Conservation (phyloP, 2,113 vertebrate genomes). For the Corythornis vintsioides region DNA sequence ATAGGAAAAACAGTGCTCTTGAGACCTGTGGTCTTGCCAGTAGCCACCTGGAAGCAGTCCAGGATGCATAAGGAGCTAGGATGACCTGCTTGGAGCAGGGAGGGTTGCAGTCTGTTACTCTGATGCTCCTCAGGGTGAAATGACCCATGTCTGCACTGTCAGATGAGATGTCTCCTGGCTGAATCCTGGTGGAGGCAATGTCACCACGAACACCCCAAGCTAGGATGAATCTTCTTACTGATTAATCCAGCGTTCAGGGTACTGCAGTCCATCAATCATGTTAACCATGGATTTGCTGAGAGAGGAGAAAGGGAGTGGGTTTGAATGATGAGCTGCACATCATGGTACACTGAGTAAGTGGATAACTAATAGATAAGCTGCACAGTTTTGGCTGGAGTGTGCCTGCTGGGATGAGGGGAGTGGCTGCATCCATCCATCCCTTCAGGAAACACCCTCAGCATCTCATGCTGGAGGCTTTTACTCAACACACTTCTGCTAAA, state of each 20-base stretch:
- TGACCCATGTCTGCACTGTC: not conserved
- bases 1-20: not conserved
- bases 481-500: not conserved
- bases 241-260: not conserved
- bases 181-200: rapidly evolving
- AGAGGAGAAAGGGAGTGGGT: not conserved
- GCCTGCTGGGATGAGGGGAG: not conserved
- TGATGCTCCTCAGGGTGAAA: rapidly evolving
- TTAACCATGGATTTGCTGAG: not conserved
- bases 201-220: not conserved
- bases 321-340: not conserved
- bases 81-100: not conserved
- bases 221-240: not conserved
- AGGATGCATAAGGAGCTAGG: not conserved
- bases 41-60: not conserved
- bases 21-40: not conserved
- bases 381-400: not conserved
- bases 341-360: rapidly evolving
- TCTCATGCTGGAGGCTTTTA: rapidly evolving
- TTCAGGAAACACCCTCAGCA: not conserved
- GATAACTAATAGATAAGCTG: not conserved
- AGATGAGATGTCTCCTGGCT: not conserved
- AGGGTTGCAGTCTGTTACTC: not conserved
- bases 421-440: not conserved
- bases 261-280: not conserved